Evolutionary conservation across 64 coral and sea anemone species (phyloP), one percentile per base, ranked within the genome.

Genomic region (Actinia equina): DNA sequence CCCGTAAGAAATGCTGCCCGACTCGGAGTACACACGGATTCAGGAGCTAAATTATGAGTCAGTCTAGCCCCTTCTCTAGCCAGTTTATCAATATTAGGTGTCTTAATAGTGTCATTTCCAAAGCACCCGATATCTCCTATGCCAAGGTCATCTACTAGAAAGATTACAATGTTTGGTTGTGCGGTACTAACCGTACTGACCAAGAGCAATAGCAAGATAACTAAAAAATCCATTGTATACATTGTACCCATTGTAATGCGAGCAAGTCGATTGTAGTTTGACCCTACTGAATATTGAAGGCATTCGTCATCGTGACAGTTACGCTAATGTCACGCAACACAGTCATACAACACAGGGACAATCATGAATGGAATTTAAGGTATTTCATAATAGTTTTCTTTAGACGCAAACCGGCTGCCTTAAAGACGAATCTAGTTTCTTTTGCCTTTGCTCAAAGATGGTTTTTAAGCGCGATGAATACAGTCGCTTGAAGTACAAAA

Each of bases 21-120:
- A 74, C 82, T 88, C 37, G 86, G 91, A 44, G 86, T 93, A 18
- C 91, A 93, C 10, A 93, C 52, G 16, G 91, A 93, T 43, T 93
- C 91, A 5, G 91, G 91, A 1, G 44, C 9, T 1, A 93, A 25
- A 26, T 93, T 87, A n/a, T 93, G 91, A n/a, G 19, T 44, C 60
- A 88, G 27, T 15, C 69, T 77, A 49, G 90, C 90, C n/a, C 90
- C 90, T 83, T 83, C 57, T 20, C 23, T 22, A 20, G 90, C 90
- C 0, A 92, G 64, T 49, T 80, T 63, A 61, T 92, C 90, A 55
- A 92, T 88, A 86, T 92, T 92, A 8, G 91, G 91, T 79, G 91
- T 93, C 69, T 88, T 88, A 23, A 93, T 93, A n/a, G 91, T 93
- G 25, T 93, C 65, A 26, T 93, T 88, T 12, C 91, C 91, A 46